Conservation (phyloP, 2,797 vertebrate genomes). For the Peromyscus eremicus region DNA sequence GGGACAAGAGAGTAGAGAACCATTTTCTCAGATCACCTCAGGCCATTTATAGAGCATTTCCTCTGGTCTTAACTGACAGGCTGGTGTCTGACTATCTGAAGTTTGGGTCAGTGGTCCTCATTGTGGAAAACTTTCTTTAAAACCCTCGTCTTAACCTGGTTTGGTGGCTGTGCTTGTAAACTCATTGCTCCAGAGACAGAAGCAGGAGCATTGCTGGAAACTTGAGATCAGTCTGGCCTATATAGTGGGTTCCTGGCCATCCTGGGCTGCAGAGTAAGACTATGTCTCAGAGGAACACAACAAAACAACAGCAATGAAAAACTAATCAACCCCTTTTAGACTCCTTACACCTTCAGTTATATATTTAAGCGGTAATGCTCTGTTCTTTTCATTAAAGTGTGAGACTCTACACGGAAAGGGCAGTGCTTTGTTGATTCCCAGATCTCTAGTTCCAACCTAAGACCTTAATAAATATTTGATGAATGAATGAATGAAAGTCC, state of each 20-base stretch:
- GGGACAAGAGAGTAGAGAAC: neutral
- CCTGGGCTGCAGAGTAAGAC: neutral
- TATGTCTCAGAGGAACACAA: neutral
- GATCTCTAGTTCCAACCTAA: neutral
- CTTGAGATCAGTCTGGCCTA: neutral
- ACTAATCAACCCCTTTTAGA: neutral
- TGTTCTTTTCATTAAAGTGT: conserved; percentile 4
- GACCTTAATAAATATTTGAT: neutral
- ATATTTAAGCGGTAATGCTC: neutral
- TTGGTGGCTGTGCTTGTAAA: neutral
- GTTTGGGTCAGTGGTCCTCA: neutral
- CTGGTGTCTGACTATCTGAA: neutral
- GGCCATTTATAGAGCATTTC: neutral
- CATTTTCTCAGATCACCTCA: neutral
- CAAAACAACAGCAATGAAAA: neutral
- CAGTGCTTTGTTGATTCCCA: neutral
- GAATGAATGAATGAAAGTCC: conserved; percentile 11
- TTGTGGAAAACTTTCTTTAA: conserved; percentile 33
- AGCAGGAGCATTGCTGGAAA: neutral
- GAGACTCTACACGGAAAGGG: neutral
- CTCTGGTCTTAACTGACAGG: neutral
- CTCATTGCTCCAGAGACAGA: neutral
- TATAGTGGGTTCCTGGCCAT: neutral
- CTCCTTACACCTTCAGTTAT: neutral
- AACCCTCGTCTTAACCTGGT: neutral